These are phyloP conservation scores for Scyliorhinus canicula DNA, from an alignment of 2,797 vertebrate genomes.

Conservation along the genomic window DNA sequence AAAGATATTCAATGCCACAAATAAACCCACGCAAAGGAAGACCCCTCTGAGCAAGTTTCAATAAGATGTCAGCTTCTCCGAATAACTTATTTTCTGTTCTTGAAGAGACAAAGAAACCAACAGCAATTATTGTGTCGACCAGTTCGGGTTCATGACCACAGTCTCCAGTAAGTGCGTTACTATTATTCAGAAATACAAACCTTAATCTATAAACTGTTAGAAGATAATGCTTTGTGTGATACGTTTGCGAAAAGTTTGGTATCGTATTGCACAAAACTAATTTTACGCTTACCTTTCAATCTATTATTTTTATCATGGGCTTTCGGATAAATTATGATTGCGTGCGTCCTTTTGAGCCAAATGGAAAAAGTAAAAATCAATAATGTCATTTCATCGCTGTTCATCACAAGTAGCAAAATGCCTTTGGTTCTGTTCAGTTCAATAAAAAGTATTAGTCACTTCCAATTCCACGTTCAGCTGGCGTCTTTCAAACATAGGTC, in stretches of 20 bases:
- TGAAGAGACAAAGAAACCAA: not conserved
- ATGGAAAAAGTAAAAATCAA: not conserved
- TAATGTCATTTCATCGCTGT: not conserved
- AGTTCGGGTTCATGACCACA: not conserved
- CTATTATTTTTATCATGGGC: slow-evolving; percentile 1
- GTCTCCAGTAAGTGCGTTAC: not conserved
- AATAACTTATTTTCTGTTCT: not conserved
- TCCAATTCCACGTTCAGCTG: not conserved
- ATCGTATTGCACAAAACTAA: slow-evolving; percentile 7
- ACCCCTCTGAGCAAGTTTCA: not conserved
- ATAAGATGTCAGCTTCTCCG: not conserved
- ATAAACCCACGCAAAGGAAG: not conserved
- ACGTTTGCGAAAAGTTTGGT: not conserved
- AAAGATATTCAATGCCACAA: slow-evolving; percentile 1
- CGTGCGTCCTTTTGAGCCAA: not conserved
- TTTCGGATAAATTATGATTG: not conserved
- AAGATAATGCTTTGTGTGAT: slow-evolving; percentile 28
- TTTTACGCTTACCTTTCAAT: not conserved
- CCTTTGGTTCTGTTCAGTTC: not conserved
- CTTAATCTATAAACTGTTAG: slow-evolving; percentile 15
- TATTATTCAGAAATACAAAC: slow-evolving; percentile 31
- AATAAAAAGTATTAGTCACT: not conserved
- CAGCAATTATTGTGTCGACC: not conserved
- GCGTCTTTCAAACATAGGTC: not conserved
- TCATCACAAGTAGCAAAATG: not conserved